phyloP scores from a whole-genome alignment of 1,140 invertebrate genomes.

The Delia radicum region DNA sequence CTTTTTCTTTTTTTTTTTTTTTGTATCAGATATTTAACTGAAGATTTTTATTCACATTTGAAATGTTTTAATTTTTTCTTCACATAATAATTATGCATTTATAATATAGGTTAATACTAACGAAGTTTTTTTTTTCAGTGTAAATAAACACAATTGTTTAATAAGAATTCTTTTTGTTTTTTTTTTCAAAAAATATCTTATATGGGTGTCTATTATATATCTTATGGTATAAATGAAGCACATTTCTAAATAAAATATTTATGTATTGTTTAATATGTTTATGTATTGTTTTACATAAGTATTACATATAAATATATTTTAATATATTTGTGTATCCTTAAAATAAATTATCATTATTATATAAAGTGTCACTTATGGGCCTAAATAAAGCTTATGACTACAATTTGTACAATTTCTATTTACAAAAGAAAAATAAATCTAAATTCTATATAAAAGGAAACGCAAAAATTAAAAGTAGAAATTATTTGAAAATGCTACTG shows the following conservation, averaged over 20 bases:
- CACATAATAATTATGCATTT: neutral
- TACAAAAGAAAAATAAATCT: neutral
- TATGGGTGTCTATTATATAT: neutral
- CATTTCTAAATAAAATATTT: neutral
- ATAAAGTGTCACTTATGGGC: too few relatives aligned
- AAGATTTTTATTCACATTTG: conserved; percentile 2
- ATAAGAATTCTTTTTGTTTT: neutral
- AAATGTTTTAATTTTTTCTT: neutral
- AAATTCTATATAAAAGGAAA: neutral
- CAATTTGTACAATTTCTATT: neutral
- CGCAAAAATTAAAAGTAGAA: neutral
- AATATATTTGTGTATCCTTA: neutral
- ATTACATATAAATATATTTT: neutral
- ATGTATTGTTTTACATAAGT: neutral
- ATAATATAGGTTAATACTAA: neutral
- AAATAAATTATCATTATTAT: too few relatives aligned
- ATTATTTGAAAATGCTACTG: neutral
- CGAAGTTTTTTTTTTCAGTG: neutral
- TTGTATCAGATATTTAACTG: conserved; percentile 4
- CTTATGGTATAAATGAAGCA: too few relatives aligned
- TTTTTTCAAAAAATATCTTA: neutral
- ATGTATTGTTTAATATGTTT: neutral
- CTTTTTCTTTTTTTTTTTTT: neutral
- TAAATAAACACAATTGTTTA: neutral
- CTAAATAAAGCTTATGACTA: neutral